Evolutionary conservation across 2,888 invertebrate species (phyloP).

Genomic region (Zaprionus obscuricornis): DNA sequence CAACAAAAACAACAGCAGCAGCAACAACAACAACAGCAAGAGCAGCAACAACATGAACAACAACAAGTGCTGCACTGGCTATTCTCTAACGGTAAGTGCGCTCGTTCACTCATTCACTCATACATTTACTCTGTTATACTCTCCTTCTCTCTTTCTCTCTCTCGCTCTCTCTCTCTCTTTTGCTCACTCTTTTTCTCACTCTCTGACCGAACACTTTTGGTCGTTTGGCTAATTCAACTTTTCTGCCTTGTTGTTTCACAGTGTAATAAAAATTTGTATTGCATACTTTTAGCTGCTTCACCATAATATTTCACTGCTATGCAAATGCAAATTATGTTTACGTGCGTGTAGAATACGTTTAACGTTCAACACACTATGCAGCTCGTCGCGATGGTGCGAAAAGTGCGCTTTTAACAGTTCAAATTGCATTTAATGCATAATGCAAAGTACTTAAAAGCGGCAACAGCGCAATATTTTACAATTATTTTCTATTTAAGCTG

Average conservation of each 20-base stretch:
- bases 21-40: constrained; percentile 25
- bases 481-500: neutral
- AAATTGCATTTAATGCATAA: constrained; percentile 58
- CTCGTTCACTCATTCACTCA: constrained; percentile 7
- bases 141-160: neutral
- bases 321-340: constrained; percentile 61
- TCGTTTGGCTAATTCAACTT: constrained; percentile 38
- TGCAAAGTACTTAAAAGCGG: constrained; percentile 35
- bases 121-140: neutral
- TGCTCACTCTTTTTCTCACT: neutral
- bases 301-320: constrained; percentile 54
- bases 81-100: constrained; percentile 64
- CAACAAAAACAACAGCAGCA: constrained; percentile 44
- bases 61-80: constrained; percentile 46
- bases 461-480: constrained; percentile 16
- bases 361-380: constrained; percentile 21
- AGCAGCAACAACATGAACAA: no score
- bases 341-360: constrained; percentile 36
- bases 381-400: constrained; percentile 30
- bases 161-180: neutral
- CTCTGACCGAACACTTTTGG: neutral
- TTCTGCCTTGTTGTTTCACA: constrained; percentile 17
- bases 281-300: constrained; percentile 57
- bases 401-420: constrained; percentile 56
- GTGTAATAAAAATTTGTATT: constrained; percentile 36